phyloP scores from a whole-genome alignment of 2,888 invertebrate genomes.

The Lepetodrilus schrolli region DNA sequence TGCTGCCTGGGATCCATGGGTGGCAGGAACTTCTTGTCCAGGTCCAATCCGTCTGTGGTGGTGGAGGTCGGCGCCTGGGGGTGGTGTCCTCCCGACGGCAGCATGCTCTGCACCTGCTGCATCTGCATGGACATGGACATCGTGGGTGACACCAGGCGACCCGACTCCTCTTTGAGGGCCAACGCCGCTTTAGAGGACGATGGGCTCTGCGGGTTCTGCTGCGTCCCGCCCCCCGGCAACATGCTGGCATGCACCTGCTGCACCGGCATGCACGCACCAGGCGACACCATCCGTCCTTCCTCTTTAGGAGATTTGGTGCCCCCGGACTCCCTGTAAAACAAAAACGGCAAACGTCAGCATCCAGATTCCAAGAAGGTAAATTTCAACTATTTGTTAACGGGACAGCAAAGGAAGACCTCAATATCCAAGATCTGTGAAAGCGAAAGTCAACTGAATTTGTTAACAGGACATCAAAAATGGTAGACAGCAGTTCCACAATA shows the following conservation, averaged over 20 bases:
- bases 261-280: constrained; percentile 48
- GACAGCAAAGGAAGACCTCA: too few species aligned
- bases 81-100: constrained; percentile 26
- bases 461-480: too few species aligned
- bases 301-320: constrained; percentile 42
- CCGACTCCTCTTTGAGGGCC: constrained; percentile 42
- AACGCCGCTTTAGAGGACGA: neutral
- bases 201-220: neutral
- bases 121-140: constrained; percentile 43
- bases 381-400: too few species aligned
- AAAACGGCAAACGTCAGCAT: neutral
- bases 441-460: too few species aligned
- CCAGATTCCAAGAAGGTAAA: too few species aligned
- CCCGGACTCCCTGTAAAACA: constrained; percentile 29
- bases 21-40: constrained; percentile 35
- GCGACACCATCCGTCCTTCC: constrained; percentile 51
- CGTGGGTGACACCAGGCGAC: constrained; percentile 42
- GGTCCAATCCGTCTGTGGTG: constrained; percentile 49
- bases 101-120: constrained; percentile 36
- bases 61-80: constrained; percentile 62
- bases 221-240: constrained; percentile 18
- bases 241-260: constrained; percentile 37
- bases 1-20: constrained; percentile 35
- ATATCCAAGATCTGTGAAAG: too few species aligned
- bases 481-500: too few species aligned